These are phyloP conservation scores for Sthenelais limicola DNA, from an alignment of 2,888 invertebrate genomes.

Conservation along the genomic window DNA sequence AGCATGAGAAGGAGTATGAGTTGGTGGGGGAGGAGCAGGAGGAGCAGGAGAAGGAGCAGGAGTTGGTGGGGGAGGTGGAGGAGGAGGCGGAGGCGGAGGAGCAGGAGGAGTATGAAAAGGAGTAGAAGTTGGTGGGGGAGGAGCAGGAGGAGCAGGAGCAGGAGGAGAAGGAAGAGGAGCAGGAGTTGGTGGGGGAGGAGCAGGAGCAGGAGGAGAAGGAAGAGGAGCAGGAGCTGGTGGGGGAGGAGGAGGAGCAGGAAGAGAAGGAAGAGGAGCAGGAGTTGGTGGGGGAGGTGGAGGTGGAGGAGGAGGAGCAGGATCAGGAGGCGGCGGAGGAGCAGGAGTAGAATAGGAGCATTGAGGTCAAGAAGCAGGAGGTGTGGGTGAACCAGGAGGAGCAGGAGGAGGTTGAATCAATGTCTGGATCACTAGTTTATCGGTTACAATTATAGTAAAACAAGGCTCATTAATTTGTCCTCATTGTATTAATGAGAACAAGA, in stretches of 20 bases:
- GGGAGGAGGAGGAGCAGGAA: neutral
- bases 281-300: neutral
- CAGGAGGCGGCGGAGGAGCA: neutral
- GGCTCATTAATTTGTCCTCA: no score
- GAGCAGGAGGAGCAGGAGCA: conserved; percentile 9
- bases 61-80: no score
- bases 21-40: no score
- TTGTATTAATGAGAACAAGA: no score
- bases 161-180: neutral
- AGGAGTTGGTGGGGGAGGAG: neutral
- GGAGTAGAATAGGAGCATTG: neutral
- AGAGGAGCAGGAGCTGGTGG: neutral
- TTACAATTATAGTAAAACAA: no score
- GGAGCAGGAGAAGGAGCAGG: no score
- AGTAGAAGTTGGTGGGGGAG: neutral
- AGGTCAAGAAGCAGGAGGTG: neutral
- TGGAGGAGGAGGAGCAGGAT: neutral
- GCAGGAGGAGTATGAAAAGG: no score
- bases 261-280: neutral
- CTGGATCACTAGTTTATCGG: no score
- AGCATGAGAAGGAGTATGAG: no score
- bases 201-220: neutral
- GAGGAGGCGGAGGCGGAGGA: no score
- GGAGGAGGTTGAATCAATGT: neutral
- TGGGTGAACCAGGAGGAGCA: neutral